Evolutionary conservation across 2,113 vertebrate genomes (phyloP).

Genomic region (Marmota flaviventris): DNA sequence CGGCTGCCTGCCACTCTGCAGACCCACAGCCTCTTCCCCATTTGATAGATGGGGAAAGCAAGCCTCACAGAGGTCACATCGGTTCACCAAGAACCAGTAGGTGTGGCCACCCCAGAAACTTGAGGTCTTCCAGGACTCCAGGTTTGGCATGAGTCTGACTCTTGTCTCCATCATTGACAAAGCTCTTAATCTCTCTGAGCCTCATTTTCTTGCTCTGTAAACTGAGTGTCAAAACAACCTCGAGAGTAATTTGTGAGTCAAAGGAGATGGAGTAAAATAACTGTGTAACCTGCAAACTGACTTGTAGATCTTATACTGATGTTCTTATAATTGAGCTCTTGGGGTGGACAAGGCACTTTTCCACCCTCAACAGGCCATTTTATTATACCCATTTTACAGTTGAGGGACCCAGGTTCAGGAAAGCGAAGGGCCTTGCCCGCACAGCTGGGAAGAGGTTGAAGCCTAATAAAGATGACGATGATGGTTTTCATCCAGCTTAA

Average conservation of each 20-base stretch:
- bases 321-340: not conserved
- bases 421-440: not conserved
- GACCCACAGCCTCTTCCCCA: not conserved
- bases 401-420: not conserved
- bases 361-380: not conserved
- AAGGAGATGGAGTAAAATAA: not conserved
- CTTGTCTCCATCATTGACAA: not conserved
- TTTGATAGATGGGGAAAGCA: not conserved
- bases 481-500: not conserved
- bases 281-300: not conserved
- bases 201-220: not conserved
- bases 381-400: not conserved
- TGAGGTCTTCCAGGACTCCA: not conserved
- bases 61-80: not conserved
- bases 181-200: not conserved
- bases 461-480: rapidly evolving
- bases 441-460: not conserved
- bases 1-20: not conserved
- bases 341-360: not conserved
- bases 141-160: not conserved
- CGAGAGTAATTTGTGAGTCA: not conserved
- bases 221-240: not conserved
- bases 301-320: not conserved
- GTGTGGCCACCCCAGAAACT: not conserved
- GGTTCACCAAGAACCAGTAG: not conserved